phyloP scores from a whole-genome alignment of 2,888 invertebrate species.

The Cephus pulcher region DNA sequence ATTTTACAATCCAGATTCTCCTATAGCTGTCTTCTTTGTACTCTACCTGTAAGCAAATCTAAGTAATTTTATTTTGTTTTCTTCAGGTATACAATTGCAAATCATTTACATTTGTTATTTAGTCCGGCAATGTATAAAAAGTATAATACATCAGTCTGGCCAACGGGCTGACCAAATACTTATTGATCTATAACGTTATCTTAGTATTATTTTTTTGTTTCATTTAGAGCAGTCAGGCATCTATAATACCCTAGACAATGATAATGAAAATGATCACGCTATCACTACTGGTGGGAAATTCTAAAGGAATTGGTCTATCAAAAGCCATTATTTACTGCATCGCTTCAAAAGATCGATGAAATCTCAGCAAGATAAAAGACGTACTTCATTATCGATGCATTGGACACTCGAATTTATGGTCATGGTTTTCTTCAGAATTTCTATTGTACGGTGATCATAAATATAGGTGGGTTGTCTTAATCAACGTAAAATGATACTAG shows the following conservation, averaged over 20 bases:
- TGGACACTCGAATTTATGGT: neutral
- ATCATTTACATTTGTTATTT: slow-evolving; percentile 53
- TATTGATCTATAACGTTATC: slow-evolving; percentile 14
- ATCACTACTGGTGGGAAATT: neutral
- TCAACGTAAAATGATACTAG: neutral
- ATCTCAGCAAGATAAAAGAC: neutral
- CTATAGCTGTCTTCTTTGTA: slow-evolving; percentile 47
- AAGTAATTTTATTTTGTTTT: slow-evolving; percentile 36
- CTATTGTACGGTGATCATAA: neutral
- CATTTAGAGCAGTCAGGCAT: slow-evolving; percentile 25
- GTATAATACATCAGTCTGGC: slow-evolving; percentile 65
- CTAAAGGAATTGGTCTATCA: neutral
- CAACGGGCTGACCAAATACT: slow-evolving; percentile 48
- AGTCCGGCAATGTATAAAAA: slow-evolving; percentile 61
- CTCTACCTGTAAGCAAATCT: slow-evolving; percentile 45
- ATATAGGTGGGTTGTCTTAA: neutral
- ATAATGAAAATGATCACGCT: slow-evolving; percentile 17
- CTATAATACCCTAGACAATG: slow-evolving; percentile 23
- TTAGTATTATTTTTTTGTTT: slow-evolving; percentile 18
- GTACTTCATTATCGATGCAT: neutral
- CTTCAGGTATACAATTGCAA: slow-evolving; percentile 53
- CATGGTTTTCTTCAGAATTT: neutral
- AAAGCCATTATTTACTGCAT: neutral
- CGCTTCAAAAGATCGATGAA: neutral
- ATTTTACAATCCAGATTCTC: slow-evolving; percentile 52